Conservation (phyloP, 2,113 vertebrate species). For the Sinocyclocheilus maitianheensis region DNA sequence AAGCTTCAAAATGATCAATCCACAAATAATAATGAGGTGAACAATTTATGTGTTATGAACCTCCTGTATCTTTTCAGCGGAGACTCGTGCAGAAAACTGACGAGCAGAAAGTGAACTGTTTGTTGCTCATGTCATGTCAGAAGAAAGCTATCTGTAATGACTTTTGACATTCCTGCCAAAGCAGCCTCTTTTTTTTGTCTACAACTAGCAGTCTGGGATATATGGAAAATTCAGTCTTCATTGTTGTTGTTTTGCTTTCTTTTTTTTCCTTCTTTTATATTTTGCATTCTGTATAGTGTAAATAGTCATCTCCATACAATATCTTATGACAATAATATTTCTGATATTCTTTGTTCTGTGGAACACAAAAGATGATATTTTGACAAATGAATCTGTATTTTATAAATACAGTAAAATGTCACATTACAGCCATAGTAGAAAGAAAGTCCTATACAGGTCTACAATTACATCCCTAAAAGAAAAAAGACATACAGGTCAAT, state of each 20-base stretch:
- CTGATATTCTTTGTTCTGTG: background rate
- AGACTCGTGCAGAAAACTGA: background rate
- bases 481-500: too few relatives aligned
- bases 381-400: background rate
- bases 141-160: constrained; percentile 14
- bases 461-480: background rate
- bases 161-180: background rate
- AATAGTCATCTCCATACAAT: background rate
- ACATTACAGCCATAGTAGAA: background rate
- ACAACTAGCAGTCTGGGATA: background rate
- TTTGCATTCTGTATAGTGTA: background rate
- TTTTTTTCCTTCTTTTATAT: background rate
- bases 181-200: background rate
- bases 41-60: background rate
- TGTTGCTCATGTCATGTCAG: constrained; percentile 30
- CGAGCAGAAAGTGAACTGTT: background rate
- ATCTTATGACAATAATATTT: background rate
- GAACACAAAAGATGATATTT: background rate
- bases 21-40: constrained; percentile 18
- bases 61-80: background rate
- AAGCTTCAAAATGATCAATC: constrained; percentile 21
- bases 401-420: background rate
- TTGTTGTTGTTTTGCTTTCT: background rate
- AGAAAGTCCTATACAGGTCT: background rate
- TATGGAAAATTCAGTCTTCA: background rate